phyloP scores from a whole-genome alignment of 2,113 vertebrate genomes.

The Lamprologus tigripictilis region DNA sequence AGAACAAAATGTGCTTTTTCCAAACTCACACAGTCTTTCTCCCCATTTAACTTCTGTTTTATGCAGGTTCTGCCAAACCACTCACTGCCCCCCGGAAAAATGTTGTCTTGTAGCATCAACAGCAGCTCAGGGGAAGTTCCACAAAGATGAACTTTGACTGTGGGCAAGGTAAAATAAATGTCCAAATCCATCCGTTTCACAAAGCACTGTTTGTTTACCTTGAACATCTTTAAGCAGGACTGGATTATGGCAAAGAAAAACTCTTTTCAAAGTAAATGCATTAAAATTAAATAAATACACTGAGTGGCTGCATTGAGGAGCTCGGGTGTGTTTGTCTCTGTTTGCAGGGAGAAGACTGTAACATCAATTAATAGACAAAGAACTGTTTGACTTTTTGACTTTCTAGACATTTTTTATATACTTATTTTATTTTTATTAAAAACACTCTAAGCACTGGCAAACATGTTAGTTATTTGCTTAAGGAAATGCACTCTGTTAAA shows the following conservation, averaged over 20 bases:
- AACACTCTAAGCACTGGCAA: neutral
- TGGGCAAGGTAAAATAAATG: neutral
- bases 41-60: neutral
- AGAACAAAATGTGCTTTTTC: neutral
- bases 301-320: neutral
- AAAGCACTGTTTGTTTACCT: neutral
- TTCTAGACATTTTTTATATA: neutral
- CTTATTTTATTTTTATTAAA: neutral
- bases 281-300: neutral
- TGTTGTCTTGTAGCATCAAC: neutral
- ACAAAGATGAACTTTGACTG: neutral
- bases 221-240: neutral
- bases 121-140: neutral
- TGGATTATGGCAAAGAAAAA: neutral
- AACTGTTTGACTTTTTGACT: neutral
- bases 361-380: neutral
- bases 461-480: neutral
- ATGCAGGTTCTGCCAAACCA: neutral
- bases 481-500: neutral
- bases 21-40: neutral
- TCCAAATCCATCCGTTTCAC: neutral
- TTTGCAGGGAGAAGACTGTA: neutral
- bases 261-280: neutral
- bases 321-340: neutral
- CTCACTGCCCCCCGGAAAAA: neutral